phyloP scores from a whole-genome alignment of 2,113 vertebrate genomes.

The Cyphomyrus plagiostoma region DNA sequence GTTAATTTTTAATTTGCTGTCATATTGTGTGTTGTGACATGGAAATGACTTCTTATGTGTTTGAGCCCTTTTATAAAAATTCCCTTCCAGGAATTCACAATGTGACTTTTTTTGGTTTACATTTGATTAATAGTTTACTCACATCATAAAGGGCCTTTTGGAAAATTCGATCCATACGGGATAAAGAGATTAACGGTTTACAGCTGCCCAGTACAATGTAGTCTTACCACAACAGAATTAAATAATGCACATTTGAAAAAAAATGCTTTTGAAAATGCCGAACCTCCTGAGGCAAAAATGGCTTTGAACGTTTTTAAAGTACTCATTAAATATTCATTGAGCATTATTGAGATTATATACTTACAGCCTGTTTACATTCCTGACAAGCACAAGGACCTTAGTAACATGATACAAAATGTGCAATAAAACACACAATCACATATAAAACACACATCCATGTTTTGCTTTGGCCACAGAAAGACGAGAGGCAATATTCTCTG shows the following conservation, averaged over 20 bases:
- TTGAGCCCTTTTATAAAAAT: background rate
- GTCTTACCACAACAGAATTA: background rate
- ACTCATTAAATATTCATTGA: slow-evolving; percentile 11
- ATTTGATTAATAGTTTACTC: background rate
- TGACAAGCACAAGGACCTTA: slow-evolving; percentile 5
- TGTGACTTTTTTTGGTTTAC: background rate
- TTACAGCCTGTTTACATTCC: background rate
- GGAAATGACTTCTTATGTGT: background rate
- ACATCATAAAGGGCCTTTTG: background rate
- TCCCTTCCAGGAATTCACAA: background rate
- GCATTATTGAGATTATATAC: slow-evolving; percentile 12
- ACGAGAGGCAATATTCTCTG: slow-evolving; percentile 13
- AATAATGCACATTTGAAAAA: background rate
- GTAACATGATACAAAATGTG: slow-evolving; percentile 4
- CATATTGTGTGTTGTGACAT: background rate
- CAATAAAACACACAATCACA: slow-evolving; percentile 13
- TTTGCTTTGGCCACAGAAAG: slow-evolving; percentile 19
- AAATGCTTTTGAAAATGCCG: background rate
- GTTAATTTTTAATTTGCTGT: background rate
- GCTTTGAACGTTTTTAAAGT: slow-evolving; percentile 13
- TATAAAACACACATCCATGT: slow-evolving; percentile 18
- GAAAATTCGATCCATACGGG: background rate
- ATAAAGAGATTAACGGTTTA: background rate
- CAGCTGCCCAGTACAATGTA: slow-evolving; percentile 4
- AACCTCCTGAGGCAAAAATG: slow-evolving; percentile 16